A percentile compares a stretch with the other conserved stretches of the same genome.
These are phyloP conservation scores for Nemotelus pantherinus DNA, from an alignment of 2,888 invertebrate genomes.

Conservation along the genomic window DNA sequence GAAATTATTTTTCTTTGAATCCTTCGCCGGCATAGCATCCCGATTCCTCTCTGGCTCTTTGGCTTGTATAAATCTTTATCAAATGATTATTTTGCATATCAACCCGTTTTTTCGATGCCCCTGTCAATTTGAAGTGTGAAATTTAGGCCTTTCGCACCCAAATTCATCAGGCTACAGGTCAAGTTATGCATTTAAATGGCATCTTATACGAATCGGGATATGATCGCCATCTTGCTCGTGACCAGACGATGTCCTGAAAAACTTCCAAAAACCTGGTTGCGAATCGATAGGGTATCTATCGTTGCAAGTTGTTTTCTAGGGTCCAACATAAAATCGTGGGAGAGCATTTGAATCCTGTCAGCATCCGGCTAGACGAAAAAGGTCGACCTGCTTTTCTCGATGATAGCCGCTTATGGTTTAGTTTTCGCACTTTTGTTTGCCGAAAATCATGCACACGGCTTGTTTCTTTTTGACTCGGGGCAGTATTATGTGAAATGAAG, in stretches of 20 bases:
- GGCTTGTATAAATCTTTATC: too few relatives aligned
- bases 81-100: too few relatives aligned
- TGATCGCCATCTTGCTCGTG: background rate
- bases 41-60: too few relatives aligned
- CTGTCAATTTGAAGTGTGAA: constrained; percentile 24
- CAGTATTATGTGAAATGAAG: too few relatives aligned
- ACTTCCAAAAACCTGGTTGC: background rate
- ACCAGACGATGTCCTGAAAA: background rate
- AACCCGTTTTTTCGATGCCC: background rate
- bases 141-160: constrained; percentile 36
- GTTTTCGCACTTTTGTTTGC: background rate
- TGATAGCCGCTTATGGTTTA: background rate
- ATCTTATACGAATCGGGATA: constrained; percentile 42
- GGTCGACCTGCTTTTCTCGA: constrained; percentile 1
- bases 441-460: background rate
- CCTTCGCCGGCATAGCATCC: too few relatives aligned
- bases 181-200: constrained; percentile 51
- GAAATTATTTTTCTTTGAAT: too few relatives aligned
- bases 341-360: constrained; percentile 36
- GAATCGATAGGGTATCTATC: constrained; percentile 30
- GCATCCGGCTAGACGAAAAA: constrained; percentile 7
- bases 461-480: background rate
- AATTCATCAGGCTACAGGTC: constrained; percentile 48
- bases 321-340: constrained; percentile 17
- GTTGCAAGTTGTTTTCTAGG: background rate